Evolutionary conservation across 2,888 invertebrate species (phyloP), one percentile per base, ranked within the genome.

Genomic region (Cheilosia scutellata): DNA sequence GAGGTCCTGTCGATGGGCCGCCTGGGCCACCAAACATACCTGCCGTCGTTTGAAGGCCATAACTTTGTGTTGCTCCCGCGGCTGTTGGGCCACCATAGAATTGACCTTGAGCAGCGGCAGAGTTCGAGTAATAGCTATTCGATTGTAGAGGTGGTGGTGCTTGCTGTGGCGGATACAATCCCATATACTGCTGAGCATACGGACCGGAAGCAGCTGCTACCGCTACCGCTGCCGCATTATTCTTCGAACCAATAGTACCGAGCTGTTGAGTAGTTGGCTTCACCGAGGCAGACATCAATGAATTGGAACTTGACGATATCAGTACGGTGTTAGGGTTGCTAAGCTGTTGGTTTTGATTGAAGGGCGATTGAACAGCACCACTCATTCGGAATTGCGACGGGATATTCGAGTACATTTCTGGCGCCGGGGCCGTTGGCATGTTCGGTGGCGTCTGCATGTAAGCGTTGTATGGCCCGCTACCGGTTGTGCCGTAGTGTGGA

Each of bases 261-360:
- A 97, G 96, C 89, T 95, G 95, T 92, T 96, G 96, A 84, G 95
- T 95, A 44, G 96, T 95, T 13, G 96, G 96, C 91, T 89, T 97
- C 66, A 97, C 96, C 82, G 96, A 96, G 44, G 97, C 96, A 5
- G 97, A 97, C 97, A 97, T 97, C 88, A 97, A 94, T 42, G 96
- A 96, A 92, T 97, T 97, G 79, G 97, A 96, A 75, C 96, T 96
- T 87, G 97, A 96, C 47, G 97, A 97, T 88, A 97, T 97, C 89
- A 98, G 95, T 89, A 98, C 96, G 20, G 97, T 97, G 90, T 96
- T 97, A 63, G 97, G 97, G 92, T 96, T 97, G 91, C 95, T 96
- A 87, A 95, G 94, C 88, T 96, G 94, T 89, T 96, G 97, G 65
- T 96, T 96, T 91, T 97, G 96, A 20, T 96, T 96, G 90, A 96